These are phyloP conservation scores for Ectemnius lituratus DNA, from an alignment of 2,888 invertebrate species.

Conservation along the genomic window DNA sequence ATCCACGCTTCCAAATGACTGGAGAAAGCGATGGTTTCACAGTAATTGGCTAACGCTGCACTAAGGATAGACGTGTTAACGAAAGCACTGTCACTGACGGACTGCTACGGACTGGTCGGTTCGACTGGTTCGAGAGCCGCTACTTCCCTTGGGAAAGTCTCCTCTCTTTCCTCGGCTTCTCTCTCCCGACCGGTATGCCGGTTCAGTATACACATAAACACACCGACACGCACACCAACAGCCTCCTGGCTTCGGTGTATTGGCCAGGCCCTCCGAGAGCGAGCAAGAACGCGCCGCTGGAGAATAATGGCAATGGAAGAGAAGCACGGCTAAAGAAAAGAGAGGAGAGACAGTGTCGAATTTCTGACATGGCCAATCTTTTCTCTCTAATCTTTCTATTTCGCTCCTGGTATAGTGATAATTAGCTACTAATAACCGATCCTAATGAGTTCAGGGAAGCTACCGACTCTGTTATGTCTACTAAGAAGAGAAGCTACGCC, in stretches of 20 bases:
- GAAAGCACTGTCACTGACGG: constrained; percentile 49
- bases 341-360: constrained; percentile 43
- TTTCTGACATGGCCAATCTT: constrained; percentile 43
- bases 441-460: too few relatives aligned
- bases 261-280: too few relatives aligned
- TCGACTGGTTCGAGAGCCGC: constrained; percentile 28
- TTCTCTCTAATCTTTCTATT: too few relatives aligned
- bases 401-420: too few relatives aligned
- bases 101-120: constrained; percentile 46
- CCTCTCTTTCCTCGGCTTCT: constrained; percentile 37
- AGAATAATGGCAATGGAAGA: constrained; percentile 20
- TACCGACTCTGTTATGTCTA: too few relatives aligned
- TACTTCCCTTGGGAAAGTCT: constrained; percentile 56
- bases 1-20: background rate
- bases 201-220: background rate
- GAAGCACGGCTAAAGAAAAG: constrained; percentile 29
- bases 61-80: background rate
- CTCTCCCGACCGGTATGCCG: constrained; percentile 4
- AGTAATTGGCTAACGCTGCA: too few relatives aligned
- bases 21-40: too few relatives aligned
- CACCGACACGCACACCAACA: too few relatives aligned
- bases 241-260: too few relatives aligned
- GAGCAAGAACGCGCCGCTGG: constrained; percentile 10
- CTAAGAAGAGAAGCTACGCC: too few relatives aligned
- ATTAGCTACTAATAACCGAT: too few relatives aligned